Percentiles rank a stretch among this genome's conserved stretches.
These are phyloP conservation scores for Xanthorhoe designata DNA, from an alignment of 2,888 invertebrate genomes.

Conservation along the genomic window DNA sequence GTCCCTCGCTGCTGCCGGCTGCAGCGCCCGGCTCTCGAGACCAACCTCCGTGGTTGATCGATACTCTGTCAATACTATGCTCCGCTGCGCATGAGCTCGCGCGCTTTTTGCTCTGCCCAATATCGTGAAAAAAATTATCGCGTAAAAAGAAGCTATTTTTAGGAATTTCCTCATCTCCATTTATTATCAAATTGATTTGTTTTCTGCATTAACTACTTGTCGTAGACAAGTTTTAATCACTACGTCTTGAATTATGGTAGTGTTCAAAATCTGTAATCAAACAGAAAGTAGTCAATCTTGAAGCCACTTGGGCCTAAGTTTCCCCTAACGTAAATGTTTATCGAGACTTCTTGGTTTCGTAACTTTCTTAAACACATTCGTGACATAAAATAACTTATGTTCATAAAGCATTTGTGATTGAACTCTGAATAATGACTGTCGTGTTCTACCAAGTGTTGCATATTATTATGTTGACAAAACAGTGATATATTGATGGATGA, in stretches of 20 bases:
- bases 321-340: slow-evolving; percentile 62
- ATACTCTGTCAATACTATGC: slow-evolving; percentile 67
- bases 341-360: slow-evolving; percentile 56
- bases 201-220: no score
- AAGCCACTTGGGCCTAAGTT: slow-evolving; percentile 55
- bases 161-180: slow-evolving; percentile 50
- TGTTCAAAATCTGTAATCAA: slow-evolving; percentile 53
- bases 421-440: slow-evolving; percentile 39
- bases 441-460: slow-evolving; percentile 23
- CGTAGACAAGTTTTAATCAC: slow-evolving; percentile 4
- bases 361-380: slow-evolving; percentile 55
- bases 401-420: slow-evolving; percentile 45
- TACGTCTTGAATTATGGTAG: slow-evolving; percentile 40
- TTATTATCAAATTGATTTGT: slow-evolving; percentile 15
- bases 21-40: slow-evolving; percentile 33
- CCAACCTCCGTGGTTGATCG: slow-evolving; percentile 56
- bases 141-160: slow-evolving; percentile 66
- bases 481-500: slow-evolving; percentile 36
- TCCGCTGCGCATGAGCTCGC: slow-evolving; percentile 65
- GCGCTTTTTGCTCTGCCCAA: slow-evolving; percentile 66
- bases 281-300: slow-evolving; percentile 68
- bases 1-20: slow-evolving; percentile 72
- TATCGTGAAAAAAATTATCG: slow-evolving; percentile 69
- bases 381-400: slow-evolving; percentile 49
- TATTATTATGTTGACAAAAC: no score